phyloP scores from a whole-genome alignment of 2,888 invertebrate species.

The Cylloceria caligata region DNA sequence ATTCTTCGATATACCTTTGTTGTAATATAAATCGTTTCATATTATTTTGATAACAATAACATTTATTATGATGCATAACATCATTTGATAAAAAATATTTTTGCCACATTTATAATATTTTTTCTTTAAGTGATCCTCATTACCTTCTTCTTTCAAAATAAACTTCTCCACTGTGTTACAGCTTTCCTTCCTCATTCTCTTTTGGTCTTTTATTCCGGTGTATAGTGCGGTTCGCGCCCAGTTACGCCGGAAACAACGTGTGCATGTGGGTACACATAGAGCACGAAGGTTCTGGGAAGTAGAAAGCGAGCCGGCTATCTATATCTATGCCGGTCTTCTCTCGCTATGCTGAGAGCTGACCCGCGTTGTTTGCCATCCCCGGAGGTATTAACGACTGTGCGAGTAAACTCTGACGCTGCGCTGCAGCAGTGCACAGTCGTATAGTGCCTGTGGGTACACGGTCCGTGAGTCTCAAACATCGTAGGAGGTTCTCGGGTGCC shows the following conservation, averaged over 20 bases:
- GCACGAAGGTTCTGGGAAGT: conserved; percentile 40
- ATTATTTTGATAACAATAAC: too few species aligned
- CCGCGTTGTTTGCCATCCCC: conserved; percentile 73
- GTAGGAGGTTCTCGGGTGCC: conserved; percentile 49
- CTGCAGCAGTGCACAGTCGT: conserved; percentile 38
- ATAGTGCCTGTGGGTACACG: conserved; percentile 51
- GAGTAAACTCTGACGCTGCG: conserved; percentile 69
- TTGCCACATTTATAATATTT: background rate
- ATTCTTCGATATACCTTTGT: too few species aligned
- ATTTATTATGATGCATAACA: too few species aligned
- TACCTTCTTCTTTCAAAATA: background rate
- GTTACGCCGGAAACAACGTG: conserved; percentile 72
- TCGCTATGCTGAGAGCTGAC: conserved; percentile 72
- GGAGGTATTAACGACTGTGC: conserved; percentile 75
- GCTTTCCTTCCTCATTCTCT: conserved; percentile 9
- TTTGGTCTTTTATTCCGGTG: conserved; percentile 19
- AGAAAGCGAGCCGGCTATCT: conserved; percentile 60
- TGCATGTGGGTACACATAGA: conserved; percentile 38
- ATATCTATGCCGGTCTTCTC: conserved; percentile 49
- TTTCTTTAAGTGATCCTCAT: background rate
- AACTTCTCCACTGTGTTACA: background rate
- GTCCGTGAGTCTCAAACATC: conserved; percentile 47
- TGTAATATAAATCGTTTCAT: too few species aligned
- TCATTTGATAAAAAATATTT: background rate
- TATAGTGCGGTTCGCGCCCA: conserved; percentile 36